These are phyloP conservation scores for Abrostola triplasia DNA, from an alignment of 2,888 invertebrate genomes.

Conservation along the genomic window DNA sequence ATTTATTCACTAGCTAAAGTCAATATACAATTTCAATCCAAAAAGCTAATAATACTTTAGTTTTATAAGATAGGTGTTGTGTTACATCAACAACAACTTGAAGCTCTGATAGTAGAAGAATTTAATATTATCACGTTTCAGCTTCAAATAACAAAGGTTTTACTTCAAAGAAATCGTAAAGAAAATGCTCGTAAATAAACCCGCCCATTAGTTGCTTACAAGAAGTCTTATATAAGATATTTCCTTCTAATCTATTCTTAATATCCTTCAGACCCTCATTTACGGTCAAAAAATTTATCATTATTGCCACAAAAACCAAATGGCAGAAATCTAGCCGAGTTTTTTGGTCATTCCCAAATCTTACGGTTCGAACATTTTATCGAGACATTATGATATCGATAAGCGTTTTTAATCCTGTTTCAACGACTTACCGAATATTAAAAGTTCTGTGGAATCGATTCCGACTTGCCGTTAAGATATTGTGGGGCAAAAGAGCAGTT, in stretches of 20 bases:
- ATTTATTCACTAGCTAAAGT: too few relatives aligned
- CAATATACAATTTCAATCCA: too few relatives aligned
- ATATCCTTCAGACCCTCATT: background rate
- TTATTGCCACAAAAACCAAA: slow-evolving; percentile 7
- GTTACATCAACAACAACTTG: background rate
- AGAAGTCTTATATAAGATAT: background rate
- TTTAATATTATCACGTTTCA: background rate
- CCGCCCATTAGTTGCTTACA: slow-evolving; percentile 1
- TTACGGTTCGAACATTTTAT: slow-evolving; percentile 1
- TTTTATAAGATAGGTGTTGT: background rate
- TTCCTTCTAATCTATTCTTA: slow-evolving; percentile 7
- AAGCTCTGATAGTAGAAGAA: background rate
- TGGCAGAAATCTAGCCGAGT: background rate
- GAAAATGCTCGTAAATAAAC: background rate
- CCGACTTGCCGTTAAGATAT: background rate
- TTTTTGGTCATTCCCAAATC: slow-evolving; percentile 8
- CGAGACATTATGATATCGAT: slow-evolving; percentile 2
- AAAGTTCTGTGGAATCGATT: background rate
- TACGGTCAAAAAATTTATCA: background rate
- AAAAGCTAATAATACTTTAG: too few relatives aligned
- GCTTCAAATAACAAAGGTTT: background rate
- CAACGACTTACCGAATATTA: slow-evolving; percentile 1
- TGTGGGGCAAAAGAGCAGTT: background rate
- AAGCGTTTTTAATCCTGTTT: slow-evolving; percentile 6
- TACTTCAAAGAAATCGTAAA: background rate